Conservation (phyloP, 2,797 vertebrate genomes). For the Pristis pectinata region DNA sequence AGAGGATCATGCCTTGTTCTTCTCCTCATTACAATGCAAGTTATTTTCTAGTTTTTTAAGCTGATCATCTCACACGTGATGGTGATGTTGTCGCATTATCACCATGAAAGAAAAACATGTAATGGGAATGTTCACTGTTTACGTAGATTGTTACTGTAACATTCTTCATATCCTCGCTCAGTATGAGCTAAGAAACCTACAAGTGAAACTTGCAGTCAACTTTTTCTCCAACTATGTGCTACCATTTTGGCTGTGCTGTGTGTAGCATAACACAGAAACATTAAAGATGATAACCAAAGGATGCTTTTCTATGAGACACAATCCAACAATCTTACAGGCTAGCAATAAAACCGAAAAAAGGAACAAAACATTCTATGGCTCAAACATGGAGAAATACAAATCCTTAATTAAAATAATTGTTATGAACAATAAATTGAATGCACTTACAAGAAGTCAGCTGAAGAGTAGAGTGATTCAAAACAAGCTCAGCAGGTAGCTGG, state of each 20-base stretch:
- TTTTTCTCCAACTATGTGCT: slow-evolving; percentile 6
- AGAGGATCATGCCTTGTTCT: neutral
- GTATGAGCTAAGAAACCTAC: neutral
- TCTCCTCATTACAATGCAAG: neutral
- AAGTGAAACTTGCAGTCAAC: neutral
- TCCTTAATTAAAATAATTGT: slow-evolving; percentile 30
- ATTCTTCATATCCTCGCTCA: neutral
- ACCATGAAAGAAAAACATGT: neutral
- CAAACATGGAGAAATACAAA: slow-evolving; percentile 27
- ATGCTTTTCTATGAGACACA: slow-evolving; percentile 18
- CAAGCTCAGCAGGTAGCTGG: slow-evolving; percentile 33
- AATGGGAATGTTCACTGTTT: neutral
- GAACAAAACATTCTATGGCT: neutral
- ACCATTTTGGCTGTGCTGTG: slow-evolving; percentile 4
- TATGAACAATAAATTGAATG: slow-evolving; percentile 33
- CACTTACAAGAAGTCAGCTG: slow-evolving; percentile 35
- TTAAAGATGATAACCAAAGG: neutral
- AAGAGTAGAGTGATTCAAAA: slow-evolving; percentile 38
- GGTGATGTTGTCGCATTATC: neutral
- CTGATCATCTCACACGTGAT: neutral
- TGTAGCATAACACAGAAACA: slow-evolving; percentile 21
- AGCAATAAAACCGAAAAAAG: slow-evolving; percentile 17
- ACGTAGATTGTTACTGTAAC: neutral
- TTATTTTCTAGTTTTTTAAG: neutral
- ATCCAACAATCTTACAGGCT: slow-evolving; percentile 20